phyloP scores from a whole-genome alignment of 30 jellyfish, hydroid and myxozoan species.

The Phacellophora camtschatica region DNA sequence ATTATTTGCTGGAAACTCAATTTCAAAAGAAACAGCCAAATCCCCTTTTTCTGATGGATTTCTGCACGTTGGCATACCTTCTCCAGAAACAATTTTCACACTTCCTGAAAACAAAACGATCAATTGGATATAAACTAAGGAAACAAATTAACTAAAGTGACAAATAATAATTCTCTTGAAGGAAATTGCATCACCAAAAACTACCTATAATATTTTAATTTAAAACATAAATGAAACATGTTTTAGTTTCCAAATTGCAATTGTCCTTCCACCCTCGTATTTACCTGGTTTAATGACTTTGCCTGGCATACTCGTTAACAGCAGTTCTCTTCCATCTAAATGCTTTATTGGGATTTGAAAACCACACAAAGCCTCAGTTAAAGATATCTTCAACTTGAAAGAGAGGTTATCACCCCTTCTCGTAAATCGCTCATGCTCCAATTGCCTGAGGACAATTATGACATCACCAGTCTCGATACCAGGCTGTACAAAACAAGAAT shows the following conservation, averaged over 20 bases:
- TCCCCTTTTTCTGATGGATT: slow-evolving; percentile 91
- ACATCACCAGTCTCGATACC: slow-evolving; percentile 98
- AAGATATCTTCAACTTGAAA: slow-evolving; percentile 73
- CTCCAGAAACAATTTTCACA: slow-evolving; percentile 66
- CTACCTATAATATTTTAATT: too few relatives aligned
- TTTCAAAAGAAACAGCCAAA: slow-evolving; percentile 71
- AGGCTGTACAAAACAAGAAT: slow-evolving; percentile 53
- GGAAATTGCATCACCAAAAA: too few relatives aligned
- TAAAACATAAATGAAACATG: too few relatives aligned
- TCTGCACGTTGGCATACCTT: slow-evolving; percentile 97
- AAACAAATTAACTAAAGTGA: too few relatives aligned
- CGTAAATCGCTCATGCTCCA: slow-evolving; percentile 70
- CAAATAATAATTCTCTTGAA: too few relatives aligned
- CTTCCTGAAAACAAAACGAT: slow-evolving; percentile 58
- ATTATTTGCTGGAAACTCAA: slow-evolving; percentile 80
- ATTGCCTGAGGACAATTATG: slow-evolving; percentile 80
- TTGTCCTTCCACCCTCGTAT: too few relatives aligned
- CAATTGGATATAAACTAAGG: too few relatives aligned
- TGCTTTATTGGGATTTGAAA: slow-evolving; percentile 93
- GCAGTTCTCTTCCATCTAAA: slow-evolving; percentile 90
- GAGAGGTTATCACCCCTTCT: slow-evolving; percentile 88
- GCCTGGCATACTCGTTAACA: slow-evolving; percentile 78
- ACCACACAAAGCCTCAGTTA: slow-evolving; percentile 97
- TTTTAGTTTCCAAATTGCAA: too few relatives aligned
- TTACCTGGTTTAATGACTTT: slow-evolving; percentile 95